Base-by-base conservation (phyloP, 2,113 vertebrate species). In the Rhizomys pruinosus region DNA sequence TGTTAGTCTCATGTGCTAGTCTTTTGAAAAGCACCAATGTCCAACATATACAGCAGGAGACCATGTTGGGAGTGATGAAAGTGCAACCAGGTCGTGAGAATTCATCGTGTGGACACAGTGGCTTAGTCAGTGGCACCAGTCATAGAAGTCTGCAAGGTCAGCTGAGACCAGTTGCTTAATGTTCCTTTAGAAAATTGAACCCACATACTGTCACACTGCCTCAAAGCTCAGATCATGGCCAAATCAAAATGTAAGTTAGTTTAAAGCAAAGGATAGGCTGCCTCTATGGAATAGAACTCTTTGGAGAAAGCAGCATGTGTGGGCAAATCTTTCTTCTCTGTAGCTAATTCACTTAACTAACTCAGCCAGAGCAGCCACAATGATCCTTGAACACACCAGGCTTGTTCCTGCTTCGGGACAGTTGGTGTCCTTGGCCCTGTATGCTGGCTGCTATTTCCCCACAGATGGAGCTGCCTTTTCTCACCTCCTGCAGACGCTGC, bases 1-100 rank as follows among this genome's bases (percentile, higher is more conserved):
- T 85, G 68, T 90, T 72, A 39, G 25, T 79, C 71, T 95, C 47
- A 25, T 22, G 47, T 55, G 80, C 57, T 47, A 44, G 11, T 66
- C 47, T 52, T 93, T 69, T 92, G 85, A 72, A 96, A 96, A 92
- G 32, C 44, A 76, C n/a, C 20, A 15, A 63, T 34, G 47, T 63
- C 91, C 7, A 1, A 66, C 61, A 64, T 34, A 66, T 84, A 34
- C 20, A 87, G 78, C 27, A 73, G 42, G 79, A 77, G 23, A 76
- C 2, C 52, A 34, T 25, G 1, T 22, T 47, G 23, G 37, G 55
- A 84, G 55, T 42, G 78, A 89, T 15, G 63, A 79, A 73, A 87
- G 25, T 22, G 8, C 63, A 69, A 44, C 9, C 23, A 27, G 39
- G 37, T 84, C 47, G 1, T 27, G 32, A 84, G 77, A 72, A 63